Evolutionary conservation across 2,797 vertebrate genomes (phyloP).

Genomic region (Chelonia mydas): DNA sequence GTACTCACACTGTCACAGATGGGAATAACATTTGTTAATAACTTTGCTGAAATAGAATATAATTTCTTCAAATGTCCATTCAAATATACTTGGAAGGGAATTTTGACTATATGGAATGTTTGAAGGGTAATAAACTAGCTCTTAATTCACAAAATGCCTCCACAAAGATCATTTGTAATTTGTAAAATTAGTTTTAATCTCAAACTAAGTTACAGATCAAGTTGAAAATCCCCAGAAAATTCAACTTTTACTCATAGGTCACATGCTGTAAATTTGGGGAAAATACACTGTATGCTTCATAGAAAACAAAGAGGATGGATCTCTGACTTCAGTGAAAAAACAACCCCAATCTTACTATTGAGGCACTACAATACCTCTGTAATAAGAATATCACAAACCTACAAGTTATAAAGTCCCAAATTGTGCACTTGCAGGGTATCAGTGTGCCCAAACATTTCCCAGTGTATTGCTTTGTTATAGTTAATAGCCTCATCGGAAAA

Average conservation of each 20-base stretch:
- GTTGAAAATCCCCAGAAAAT: neutral
- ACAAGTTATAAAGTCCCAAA: neutral
- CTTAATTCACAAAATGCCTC: neutral
- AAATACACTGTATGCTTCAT: neutral
- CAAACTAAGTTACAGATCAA: neutral
- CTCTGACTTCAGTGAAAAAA: neutral
- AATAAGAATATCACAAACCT: neutral
- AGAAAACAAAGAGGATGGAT: neutral
- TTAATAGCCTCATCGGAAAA: neutral
- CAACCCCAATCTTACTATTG: neutral
- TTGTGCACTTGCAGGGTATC: neutral
- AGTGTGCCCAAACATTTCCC: neutral
- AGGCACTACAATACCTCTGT: neutral
- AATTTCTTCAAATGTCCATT: neutral
- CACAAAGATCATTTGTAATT: neutral
- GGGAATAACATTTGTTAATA: neutral
- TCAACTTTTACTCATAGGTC: neutral
- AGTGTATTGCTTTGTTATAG: neutral
- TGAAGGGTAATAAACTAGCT: neutral
- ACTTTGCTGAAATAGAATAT: neutral
- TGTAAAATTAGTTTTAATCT: neutral
- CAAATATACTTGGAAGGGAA: neutral
- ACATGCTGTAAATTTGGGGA: neutral
- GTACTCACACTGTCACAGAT: neutral
- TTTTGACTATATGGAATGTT: neutral